phyloP scores from a whole-genome alignment of 2,797 vertebrate species.

The Odontamblyopus lacepedii region DNA sequence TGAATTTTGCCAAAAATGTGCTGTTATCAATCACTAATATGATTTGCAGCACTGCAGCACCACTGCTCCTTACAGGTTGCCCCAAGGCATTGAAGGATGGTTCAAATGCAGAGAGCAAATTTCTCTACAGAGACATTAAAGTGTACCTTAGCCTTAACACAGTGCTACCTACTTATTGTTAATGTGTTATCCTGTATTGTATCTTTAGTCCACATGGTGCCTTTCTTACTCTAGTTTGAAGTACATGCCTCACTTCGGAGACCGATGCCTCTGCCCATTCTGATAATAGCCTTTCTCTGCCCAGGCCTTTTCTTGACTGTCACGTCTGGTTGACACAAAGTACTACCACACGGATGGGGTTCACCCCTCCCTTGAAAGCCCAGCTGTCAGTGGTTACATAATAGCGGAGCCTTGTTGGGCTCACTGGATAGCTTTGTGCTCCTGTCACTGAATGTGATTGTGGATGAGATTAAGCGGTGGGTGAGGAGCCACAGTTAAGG shows the following conservation, averaged over 20 bases:
- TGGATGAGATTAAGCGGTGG: slow-evolving; percentile 79
- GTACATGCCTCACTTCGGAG: slow-evolving; percentile 35
- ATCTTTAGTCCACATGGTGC: background rate
- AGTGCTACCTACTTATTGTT: background rate
- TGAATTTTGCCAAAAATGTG: no score
- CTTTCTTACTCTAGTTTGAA: slow-evolving; percentile 37
- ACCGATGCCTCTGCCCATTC: slow-evolving; percentile 43
- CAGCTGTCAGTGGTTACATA: slow-evolving; percentile 85
- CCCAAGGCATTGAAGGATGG: no score
- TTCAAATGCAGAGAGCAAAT: no score
- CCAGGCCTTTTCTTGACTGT: slow-evolving; percentile 66
- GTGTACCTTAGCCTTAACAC: no score
- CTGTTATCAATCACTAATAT: no score
- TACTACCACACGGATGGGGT: slow-evolving; percentile 75
- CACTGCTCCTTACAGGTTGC: no score
- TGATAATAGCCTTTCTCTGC: slow-evolving; percentile 62
- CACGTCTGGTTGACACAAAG: slow-evolving; percentile 77
- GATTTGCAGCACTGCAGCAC: no score
- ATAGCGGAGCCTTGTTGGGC: slow-evolving; percentile 79
- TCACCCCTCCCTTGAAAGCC: slow-evolving; percentile 75
- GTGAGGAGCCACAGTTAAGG: slow-evolving; percentile 72
- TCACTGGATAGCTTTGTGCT: slow-evolving; percentile 76
- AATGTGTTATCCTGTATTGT: background rate
- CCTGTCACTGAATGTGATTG: slow-evolving; percentile 79
- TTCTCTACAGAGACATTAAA: no score